These are phyloP conservation scores for Narcine bancroftii DNA, from an alignment of 2,113 vertebrate species.

Conservation along the genomic window DNA sequence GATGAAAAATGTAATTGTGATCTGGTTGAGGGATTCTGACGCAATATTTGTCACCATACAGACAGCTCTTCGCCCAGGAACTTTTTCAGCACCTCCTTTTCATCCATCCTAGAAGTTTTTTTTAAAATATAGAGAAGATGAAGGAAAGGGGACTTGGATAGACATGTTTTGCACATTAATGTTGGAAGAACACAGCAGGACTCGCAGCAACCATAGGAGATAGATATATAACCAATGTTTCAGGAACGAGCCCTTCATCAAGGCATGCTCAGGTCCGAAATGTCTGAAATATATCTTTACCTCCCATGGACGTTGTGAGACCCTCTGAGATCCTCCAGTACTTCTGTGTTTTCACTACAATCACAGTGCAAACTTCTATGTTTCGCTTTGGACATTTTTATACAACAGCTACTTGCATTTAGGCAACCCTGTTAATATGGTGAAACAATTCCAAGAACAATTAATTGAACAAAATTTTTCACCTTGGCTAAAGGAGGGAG, in stretches of 20 bases:
- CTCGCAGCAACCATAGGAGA: too few relatives aligned
- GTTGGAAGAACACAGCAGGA: too few relatives aligned
- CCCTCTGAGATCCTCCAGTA: too few relatives aligned
- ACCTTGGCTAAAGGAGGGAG: neutral
- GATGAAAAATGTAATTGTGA: neutral
- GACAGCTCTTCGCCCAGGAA: neutral
- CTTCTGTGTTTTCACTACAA: too few relatives aligned
- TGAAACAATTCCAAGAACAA: neutral
- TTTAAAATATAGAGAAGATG: neutral
- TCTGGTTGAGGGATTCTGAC: neutral
- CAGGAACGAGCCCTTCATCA: too few relatives aligned
- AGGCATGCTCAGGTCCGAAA: too few relatives aligned
- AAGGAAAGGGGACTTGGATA: neutral
- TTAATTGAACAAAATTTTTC: neutral
- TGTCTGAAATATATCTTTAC: too few relatives aligned
- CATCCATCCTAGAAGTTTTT: neutral
- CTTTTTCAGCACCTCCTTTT: slow-evolving; percentile 5
- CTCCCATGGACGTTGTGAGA: too few relatives aligned
- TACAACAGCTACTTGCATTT: neutral
- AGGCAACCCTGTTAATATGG: neutral
- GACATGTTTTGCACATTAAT: too few relatives aligned
- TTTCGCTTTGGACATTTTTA: neutral
- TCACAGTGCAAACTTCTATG: too few relatives aligned
- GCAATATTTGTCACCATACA: neutral
- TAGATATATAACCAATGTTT: too few relatives aligned